Conservation (phyloP, 1,140 invertebrate species). For the Physella acuta region DNA sequence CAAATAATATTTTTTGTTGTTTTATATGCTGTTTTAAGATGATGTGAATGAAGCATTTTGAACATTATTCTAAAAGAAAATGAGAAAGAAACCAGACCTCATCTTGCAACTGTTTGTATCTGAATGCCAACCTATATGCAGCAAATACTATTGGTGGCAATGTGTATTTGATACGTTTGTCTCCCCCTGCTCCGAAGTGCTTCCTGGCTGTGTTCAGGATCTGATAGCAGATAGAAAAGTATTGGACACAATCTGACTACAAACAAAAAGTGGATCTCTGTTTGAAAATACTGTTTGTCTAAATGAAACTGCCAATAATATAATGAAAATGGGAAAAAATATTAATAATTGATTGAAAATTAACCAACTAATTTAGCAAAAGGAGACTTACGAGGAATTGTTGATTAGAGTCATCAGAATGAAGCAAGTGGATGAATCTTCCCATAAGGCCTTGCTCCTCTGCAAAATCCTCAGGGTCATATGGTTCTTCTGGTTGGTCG, state of each 20-base stretch:
- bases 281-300: too few species aligned
- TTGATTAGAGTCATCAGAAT: slow-evolving; percentile 76
- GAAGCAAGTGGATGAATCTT: slow-evolving; percentile 84
- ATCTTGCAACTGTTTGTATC: slow-evolving; percentile 74
- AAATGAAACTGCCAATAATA: too few species aligned
- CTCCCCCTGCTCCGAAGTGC: slow-evolving; percentile 84
- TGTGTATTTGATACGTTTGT: slow-evolving; percentile 83
- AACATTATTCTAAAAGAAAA: slow-evolving; percentile 74
- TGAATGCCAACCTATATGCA: slow-evolving; percentile 85
- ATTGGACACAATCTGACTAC: too few species aligned
- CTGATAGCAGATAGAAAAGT: slow-evolving; percentile 44
- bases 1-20: too few species aligned
- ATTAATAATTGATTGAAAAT: too few species aligned
- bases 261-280: too few species aligned
- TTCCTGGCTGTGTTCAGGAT: slow-evolving; percentile 75
- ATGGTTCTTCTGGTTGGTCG: slow-evolving; percentile 68
- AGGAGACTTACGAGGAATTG: slow-evolving; percentile 82
- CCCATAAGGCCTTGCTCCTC: slow-evolving; percentile 94
- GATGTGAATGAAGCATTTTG: too few species aligned
- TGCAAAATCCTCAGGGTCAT: slow-evolving; percentile 90
- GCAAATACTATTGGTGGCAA: slow-evolving; percentile 96
- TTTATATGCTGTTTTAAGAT: too few species aligned
- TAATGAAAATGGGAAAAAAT: too few species aligned
- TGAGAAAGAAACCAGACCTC: slow-evolving; percentile 63
- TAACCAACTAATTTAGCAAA: too few species aligned